Conservation (phyloP, 2,113 vertebrate species). For the Alligator sinensis region DNA sequence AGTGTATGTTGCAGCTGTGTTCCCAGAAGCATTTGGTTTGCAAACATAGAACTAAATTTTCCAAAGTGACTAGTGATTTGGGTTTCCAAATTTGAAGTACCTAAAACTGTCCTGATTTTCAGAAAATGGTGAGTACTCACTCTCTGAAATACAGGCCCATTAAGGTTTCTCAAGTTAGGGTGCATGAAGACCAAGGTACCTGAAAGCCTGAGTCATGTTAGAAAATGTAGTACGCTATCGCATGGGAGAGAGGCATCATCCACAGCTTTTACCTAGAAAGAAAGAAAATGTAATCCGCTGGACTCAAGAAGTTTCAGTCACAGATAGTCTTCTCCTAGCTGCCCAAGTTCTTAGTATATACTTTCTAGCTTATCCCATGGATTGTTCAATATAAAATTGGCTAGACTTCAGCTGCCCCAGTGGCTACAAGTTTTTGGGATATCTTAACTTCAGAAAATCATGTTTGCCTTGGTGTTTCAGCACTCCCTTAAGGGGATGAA, state of each 20-base stretch:
- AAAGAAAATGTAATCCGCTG: not conserved
- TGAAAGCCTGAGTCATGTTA: not conserved
- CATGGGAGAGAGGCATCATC: not conserved
- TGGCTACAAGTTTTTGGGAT: not conserved
- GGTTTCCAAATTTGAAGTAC: not conserved
- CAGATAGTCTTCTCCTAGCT: not conserved
- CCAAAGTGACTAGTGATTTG: not conserved
- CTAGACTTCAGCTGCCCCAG: not conserved
- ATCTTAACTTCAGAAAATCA: not conserved
- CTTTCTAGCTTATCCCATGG: not conserved
- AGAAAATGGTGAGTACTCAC: not conserved
- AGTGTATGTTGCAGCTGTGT: not conserved
- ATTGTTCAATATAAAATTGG: constrained; percentile 4
- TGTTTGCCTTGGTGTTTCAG: constrained; percentile 34
- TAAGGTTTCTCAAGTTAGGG: not conserved
- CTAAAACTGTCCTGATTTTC: constrained; percentile 12
- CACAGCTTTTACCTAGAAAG: not conserved
- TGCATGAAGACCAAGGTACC: accelerated
- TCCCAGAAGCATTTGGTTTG: too few species aligned
- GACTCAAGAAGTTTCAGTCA: accelerated
- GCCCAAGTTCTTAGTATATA: not conserved
- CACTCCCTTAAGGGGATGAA: constrained; percentile 41
- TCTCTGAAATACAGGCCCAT: accelerated
- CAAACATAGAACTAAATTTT: not conserved
- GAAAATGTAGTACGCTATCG: not conserved